Conservation (phyloP, 2,888 invertebrate species). For the Physocephala rufipes region DNA sequence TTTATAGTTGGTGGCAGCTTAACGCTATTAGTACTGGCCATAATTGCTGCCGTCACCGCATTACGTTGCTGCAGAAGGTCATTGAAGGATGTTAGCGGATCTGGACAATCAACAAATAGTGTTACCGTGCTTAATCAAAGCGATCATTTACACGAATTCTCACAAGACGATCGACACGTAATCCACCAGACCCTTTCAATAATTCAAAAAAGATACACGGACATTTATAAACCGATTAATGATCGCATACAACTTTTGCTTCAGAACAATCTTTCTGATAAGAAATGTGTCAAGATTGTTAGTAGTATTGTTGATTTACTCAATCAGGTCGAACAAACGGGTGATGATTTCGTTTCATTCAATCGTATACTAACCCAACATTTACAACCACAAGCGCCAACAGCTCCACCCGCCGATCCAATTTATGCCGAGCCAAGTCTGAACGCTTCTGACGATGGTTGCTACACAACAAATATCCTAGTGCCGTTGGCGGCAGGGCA, state of each 20-base stretch:
- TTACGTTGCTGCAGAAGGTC: slow-evolving; percentile 31
- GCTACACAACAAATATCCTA: slow-evolving; percentile 43
- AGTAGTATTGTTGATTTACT: slow-evolving; percentile 55
- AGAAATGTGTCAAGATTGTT: slow-evolving; percentile 55
- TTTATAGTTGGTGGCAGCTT: slow-evolving; percentile 43
- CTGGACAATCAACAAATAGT: slow-evolving; percentile 20
- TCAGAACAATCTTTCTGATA: slow-evolving; percentile 51
- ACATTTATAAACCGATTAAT: slow-evolving; percentile 53
- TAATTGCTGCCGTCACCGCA: slow-evolving; percentile 42
- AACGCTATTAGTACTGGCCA: slow-evolving; percentile 39
- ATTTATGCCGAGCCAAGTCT: slow-evolving; percentile 57
- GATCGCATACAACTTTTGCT: slow-evolving; percentile 52
- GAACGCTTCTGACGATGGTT: slow-evolving; percentile 45
- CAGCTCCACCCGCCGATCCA: slow-evolving; percentile 50
- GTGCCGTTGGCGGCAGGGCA: slow-evolving; percentile 31
- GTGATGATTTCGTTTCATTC: slow-evolving; percentile 55
- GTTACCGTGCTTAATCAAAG: slow-evolving; percentile 4
- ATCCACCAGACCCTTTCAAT: slow-evolving; percentile 54
- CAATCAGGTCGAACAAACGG: slow-evolving; percentile 50
- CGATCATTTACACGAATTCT: slow-evolving; percentile 52
- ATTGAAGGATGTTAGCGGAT: neutral
- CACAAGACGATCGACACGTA: slow-evolving; percentile 51
- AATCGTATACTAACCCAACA: slow-evolving; percentile 56
- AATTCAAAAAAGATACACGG: slow-evolving; percentile 55
- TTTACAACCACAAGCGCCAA: slow-evolving; percentile 50